phyloP scores from a whole-genome alignment of 2,797 vertebrate species.

The Hydrophis major region DNA sequence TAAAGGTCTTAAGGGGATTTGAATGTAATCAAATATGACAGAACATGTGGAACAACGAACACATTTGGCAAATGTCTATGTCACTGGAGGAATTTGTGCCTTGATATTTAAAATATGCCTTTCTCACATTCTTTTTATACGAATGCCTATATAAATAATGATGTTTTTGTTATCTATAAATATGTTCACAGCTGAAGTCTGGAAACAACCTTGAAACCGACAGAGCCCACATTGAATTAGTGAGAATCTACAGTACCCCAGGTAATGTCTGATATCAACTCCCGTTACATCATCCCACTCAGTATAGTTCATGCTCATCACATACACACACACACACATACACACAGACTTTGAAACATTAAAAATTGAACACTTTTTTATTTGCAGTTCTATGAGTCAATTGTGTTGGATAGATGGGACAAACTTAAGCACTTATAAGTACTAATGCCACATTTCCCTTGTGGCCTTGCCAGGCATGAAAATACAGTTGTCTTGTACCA shows the following conservation, averaged over 20 bases:
- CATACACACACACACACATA: too few relatives aligned
- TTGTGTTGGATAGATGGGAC: background rate
- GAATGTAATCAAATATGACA: slow-evolving; percentile 48
- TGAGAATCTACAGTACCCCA: background rate
- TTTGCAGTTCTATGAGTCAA: background rate
- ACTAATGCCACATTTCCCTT: background rate
- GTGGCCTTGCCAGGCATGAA: background rate
- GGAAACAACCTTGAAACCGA: background rate
- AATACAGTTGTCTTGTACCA: background rate
- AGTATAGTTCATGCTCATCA: background rate
- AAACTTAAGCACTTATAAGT: background rate
- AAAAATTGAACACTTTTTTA: background rate
- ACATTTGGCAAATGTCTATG: slow-evolving; percentile 32
- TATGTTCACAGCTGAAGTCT: background rate
- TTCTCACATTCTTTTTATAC: slow-evolving; percentile 6
- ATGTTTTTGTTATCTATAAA: slow-evolving; percentile 1
- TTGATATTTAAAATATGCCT: slow-evolving; percentile 39
- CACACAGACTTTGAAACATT: background rate
- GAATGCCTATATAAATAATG: background rate
- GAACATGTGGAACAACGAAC: slow-evolving; percentile 41
- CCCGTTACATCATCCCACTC: background rate
- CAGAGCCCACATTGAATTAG: background rate
- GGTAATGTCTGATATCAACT: background rate
- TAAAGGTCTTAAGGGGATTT: slow-evolving; percentile 34
- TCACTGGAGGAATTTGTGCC: background rate